These are phyloP conservation scores for Silurus asotus DNA, from an alignment of 2,113 vertebrate genomes.

Conservation along the genomic window DNA sequence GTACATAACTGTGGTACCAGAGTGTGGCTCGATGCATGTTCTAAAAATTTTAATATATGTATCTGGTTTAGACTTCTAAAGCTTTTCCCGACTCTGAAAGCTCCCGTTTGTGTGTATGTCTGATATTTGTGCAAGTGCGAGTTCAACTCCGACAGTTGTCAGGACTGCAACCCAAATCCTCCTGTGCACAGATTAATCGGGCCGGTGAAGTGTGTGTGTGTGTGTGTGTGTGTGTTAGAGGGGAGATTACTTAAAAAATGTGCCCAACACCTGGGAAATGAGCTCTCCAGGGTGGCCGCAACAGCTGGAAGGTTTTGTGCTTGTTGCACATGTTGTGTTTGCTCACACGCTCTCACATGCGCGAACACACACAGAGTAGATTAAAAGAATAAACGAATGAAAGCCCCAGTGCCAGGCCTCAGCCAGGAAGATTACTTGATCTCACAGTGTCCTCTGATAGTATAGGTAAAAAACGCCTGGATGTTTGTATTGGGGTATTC, in stretches of 20 bases:
- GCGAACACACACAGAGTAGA: slow-evolving; percentile 29
- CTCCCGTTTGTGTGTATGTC: slow-evolving; percentile 31
- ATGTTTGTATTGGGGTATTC: slow-evolving; percentile 1
- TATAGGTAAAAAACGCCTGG: slow-evolving; percentile 25
- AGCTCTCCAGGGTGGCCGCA: slow-evolving; percentile 52
- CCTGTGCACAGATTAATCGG: slow-evolving; percentile 63
- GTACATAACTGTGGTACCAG: not conserved
- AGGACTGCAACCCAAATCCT: slow-evolving; percentile 43
- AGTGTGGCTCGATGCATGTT: not conserved
- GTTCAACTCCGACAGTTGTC: slow-evolving; percentile 47
- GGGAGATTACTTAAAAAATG: slow-evolving; percentile 71
- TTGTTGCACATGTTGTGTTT: slow-evolving; percentile 47
- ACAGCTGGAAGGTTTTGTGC: slow-evolving; percentile 49
- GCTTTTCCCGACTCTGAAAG: slow-evolving; percentile 20
- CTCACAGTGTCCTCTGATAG: not conserved
- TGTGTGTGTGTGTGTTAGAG: slow-evolving; percentile 59
- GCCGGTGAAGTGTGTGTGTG: slow-evolving; percentile 52
- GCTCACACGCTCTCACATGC: slow-evolving; percentile 34
- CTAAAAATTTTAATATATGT: slow-evolving; percentile 25
- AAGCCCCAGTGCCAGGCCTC: slow-evolving; percentile 3
- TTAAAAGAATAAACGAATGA: slow-evolving; percentile 24
- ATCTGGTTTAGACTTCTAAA: slow-evolving; percentile 20
- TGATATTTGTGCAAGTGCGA: slow-evolving; percentile 24
- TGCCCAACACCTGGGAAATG: slow-evolving; percentile 75
- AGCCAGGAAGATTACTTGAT: slow-evolving; percentile 14